phyloP scores from a whole-genome alignment of 2,888 invertebrate genomes.

The Tenthredo amoena region DNA sequence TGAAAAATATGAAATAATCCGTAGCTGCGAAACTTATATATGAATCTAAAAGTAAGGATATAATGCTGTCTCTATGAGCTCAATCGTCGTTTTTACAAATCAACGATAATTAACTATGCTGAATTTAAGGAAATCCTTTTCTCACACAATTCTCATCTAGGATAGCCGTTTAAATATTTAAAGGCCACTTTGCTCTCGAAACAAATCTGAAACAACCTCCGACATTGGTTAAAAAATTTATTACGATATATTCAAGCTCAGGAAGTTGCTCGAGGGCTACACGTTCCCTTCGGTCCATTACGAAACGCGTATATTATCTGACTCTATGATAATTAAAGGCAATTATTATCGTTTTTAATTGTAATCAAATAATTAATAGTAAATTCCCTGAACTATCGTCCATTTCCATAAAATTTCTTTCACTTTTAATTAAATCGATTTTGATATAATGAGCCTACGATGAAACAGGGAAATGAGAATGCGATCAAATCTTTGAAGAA shows the following conservation, averaged over 20 bases:
- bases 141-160: neutral
- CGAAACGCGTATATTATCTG: neutral
- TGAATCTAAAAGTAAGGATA: no score
- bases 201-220: constrained; percentile 11
- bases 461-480: neutral
- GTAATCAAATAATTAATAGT: no score
- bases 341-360: neutral
- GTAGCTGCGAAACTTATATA: no score
- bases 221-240: neutral
- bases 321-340: neutral
- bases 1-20: no score
- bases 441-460: neutral
- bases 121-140: neutral
- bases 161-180: constrained; percentile 33
- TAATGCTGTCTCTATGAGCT: no score
- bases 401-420: neutral
- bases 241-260: neutral
- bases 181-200: neutral
- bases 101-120: neutral
- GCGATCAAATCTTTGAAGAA: neutral
- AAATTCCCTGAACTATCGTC: neutral
- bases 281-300: neutral
- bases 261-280: neutral
- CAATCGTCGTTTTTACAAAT: neutral
- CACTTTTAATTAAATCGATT: neutral